Evolutionary conservation across 2,113 vertebrate genomes (phyloP).

Genomic region (Gasterosteus aculeatus): DNA sequence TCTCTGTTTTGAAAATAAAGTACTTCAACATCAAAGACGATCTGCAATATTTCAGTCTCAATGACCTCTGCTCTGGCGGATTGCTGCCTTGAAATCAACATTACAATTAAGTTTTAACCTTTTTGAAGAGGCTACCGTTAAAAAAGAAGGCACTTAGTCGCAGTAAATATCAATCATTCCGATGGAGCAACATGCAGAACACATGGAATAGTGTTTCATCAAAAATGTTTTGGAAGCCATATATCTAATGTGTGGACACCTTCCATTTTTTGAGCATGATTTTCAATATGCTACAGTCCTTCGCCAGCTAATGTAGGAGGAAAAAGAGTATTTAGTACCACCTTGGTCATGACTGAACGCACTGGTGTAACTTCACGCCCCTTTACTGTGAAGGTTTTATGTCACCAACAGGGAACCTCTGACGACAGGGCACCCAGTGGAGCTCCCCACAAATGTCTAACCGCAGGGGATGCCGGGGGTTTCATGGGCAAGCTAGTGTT

Average conservation of each 20-base stretch:
- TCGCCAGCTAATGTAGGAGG: not conserved
- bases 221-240: not conserved
- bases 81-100: no score
- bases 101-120: no score
- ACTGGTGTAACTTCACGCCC: not conserved
- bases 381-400: not conserved
- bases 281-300: not conserved
- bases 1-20: not conserved
- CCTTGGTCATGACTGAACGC: not conserved
- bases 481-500: no score
- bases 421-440: no score
- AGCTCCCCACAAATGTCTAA: no score
- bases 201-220: no score
- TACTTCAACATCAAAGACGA: not conserved
- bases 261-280: not conserved
- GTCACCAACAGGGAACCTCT: not conserved
- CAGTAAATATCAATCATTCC: no score
- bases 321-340: not conserved
- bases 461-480: no score
- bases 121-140: no score
- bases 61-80: no score
- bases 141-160: no score
- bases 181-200: not conserved
- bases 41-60: not conserved
- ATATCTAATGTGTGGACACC: not conserved